Evolutionary conservation across 2,797 vertebrate genomes (phyloP).

Genomic region (Loris lydekkerianus): DNA sequence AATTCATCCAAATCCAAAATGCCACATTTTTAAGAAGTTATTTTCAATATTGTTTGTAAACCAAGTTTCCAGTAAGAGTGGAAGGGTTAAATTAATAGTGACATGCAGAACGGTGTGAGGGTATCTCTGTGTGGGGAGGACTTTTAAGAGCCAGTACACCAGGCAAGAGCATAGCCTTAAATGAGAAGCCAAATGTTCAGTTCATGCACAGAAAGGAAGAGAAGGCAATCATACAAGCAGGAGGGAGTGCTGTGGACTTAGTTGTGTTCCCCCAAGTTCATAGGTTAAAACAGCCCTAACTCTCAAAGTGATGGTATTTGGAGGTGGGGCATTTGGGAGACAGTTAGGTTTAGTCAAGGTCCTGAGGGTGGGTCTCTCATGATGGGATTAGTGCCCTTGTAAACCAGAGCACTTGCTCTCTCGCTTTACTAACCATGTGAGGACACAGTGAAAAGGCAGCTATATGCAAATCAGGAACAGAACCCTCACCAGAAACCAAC

Average conservation of each 20-base stretch:
- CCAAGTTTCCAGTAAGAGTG: background rate
- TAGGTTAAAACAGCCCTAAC: background rate
- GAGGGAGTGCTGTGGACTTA: too few species aligned
- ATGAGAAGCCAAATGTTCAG: background rate
- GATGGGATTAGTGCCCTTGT: background rate
- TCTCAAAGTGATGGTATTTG: background rate
- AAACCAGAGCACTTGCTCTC: background rate
- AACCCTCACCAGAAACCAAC: background rate
- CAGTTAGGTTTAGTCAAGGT: background rate
- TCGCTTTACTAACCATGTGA: background rate
- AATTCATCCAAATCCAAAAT: too few species aligned
- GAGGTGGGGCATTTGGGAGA: background rate
- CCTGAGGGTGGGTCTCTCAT: accelerated
- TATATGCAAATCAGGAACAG: background rate
- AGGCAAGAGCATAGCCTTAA: background rate
- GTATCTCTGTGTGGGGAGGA: background rate
- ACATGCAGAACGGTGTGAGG: too few species aligned
- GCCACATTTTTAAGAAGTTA: background rate
- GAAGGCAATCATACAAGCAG: background rate
- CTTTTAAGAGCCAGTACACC: background rate
- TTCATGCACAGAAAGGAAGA: background rate
- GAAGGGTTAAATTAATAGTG: background rate
- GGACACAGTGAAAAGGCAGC: background rate
- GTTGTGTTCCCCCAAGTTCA: background rate
- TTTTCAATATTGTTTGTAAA: background rate